Evolutionary conservation across 2,113 vertebrate genomes (phyloP).

Genomic region (Azemiops feae): DNA sequence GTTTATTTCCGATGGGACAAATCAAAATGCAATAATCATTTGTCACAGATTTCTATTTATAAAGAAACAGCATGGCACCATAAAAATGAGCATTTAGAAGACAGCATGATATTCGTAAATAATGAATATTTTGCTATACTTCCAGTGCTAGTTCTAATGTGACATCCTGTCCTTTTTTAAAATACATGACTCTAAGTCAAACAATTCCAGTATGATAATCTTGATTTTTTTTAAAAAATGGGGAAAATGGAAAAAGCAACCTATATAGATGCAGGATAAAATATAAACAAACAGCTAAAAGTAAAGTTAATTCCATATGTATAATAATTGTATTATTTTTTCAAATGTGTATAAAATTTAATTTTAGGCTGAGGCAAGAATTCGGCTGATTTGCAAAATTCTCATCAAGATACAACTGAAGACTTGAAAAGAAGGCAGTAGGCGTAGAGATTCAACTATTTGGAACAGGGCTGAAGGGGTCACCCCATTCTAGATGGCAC

Average conservation of each 20-base stretch:
- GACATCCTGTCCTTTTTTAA: background rate
- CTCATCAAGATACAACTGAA: background rate
- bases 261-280: background rate
- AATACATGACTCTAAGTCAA: slow-evolving; percentile 14
- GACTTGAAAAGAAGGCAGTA: background rate
- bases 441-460: background rate
- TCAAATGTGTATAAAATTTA: background rate
- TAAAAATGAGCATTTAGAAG: slow-evolving; percentile 4
- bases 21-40: slow-evolving; percentile 21
- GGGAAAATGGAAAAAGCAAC: background rate
- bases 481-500: background rate
- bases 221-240: background rate
- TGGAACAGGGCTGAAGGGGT: background rate
- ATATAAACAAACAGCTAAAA: background rate
- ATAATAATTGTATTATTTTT: background rate
- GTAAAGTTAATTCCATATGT: background rate
- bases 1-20: slow-evolving; percentile 7
- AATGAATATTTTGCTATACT: slow-evolving; percentile 2
- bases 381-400: background rate
- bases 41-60: slow-evolving; percentile 20
- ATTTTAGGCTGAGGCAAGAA: background rate
- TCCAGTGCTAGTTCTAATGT: background rate
- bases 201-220: background rate
- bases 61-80: slow-evolving; percentile 1
- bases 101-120: slow-evolving; percentile 14